A percentile compares a stretch with the other conserved stretches of the same genome.
Conservation (phyloP, 2,888 invertebrate species). For the Neoaliturus tenellus region DNA sequence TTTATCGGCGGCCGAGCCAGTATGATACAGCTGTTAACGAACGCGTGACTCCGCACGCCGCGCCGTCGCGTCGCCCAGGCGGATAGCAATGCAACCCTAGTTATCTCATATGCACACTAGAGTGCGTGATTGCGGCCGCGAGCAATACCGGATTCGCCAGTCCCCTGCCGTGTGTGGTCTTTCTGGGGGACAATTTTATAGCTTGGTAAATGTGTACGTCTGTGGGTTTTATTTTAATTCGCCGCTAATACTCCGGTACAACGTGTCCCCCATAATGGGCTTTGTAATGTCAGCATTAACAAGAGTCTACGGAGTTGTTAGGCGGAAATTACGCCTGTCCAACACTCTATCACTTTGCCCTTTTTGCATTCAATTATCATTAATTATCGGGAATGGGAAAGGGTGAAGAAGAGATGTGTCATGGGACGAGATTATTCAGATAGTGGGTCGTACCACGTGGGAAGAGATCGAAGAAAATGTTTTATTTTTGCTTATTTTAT, state of each 20-base stretch:
- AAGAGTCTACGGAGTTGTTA: background rate
- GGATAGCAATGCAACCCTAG: constrained; percentile 9
- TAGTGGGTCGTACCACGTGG: too few relatives aligned
- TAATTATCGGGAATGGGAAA: background rate
- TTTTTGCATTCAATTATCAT: background rate
- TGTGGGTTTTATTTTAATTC: constrained; percentile 29
- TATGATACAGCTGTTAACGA: constrained; percentile 12
- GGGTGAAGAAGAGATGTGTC: background rate
- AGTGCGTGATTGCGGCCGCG: background rate
- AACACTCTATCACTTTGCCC: background rate
- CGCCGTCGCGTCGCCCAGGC: background rate
- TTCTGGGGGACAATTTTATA: background rate
- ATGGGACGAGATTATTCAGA: too few relatives aligned
- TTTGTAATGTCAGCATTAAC: constrained; percentile 13
- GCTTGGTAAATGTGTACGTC: background rate
- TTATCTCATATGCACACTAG: background rate
- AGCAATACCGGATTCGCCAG: background rate
- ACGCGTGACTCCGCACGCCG: background rate
- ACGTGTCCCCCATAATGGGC: background rate
- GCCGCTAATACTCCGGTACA: background rate
- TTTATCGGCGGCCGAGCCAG: background rate
- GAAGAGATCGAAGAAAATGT: too few relatives aligned
- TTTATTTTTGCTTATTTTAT: too few relatives aligned
- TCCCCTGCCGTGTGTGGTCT: background rate
- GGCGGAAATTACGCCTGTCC: background rate